Percentiles rank a stretch among this genome's conserved stretches.
phyloP scores from a whole-genome alignment of 2,888 invertebrate genomes.

The Proisotoma minuta region DNA sequence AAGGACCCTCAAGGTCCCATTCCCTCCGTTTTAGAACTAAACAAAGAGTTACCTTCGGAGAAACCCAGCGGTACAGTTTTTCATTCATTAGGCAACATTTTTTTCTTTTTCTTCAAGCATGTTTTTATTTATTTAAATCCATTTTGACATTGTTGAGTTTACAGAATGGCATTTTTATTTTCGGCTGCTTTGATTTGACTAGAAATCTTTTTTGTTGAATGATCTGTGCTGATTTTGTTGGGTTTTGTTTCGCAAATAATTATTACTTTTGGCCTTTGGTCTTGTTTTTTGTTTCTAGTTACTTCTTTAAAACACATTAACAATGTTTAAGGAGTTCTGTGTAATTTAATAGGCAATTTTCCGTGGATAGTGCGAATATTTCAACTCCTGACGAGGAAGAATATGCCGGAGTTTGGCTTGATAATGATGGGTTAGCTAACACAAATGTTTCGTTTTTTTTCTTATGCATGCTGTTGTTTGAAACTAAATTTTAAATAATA shows the following conservation, averaged over 20 bases:
- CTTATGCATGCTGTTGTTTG: background rate
- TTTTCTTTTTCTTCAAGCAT: background rate
- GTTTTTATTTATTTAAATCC: background rate
- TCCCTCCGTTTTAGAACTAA: slow-evolving; percentile 60
- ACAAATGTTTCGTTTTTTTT: background rate
- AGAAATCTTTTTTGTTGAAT: too few species aligned
- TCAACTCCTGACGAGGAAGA: slow-evolving; percentile 45
- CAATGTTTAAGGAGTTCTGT: too few species aligned
- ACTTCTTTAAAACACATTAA: too few species aligned
- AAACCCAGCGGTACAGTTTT: slow-evolving; percentile 53
- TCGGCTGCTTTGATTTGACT: background rate
- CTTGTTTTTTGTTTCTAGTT: too few species aligned
- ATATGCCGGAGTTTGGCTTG: slow-evolving; percentile 45
- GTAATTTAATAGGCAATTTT: slow-evolving; percentile 35
- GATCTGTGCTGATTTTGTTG: background rate
- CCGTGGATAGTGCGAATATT: slow-evolving; percentile 42
- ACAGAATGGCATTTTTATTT: background rate
- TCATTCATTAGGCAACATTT: background rate
- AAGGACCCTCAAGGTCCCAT: slow-evolving; percentile 56
- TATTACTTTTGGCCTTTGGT: too few species aligned
- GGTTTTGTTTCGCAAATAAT: background rate
- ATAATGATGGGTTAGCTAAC: slow-evolving; percentile 13
- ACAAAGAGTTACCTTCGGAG: slow-evolving; percentile 60
- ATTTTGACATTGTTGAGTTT: too few species aligned
- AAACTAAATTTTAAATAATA: background rate